These are phyloP conservation scores for Melanostoma scalare DNA, from an alignment of 2,888 invertebrate genomes.

Conservation along the genomic window DNA sequence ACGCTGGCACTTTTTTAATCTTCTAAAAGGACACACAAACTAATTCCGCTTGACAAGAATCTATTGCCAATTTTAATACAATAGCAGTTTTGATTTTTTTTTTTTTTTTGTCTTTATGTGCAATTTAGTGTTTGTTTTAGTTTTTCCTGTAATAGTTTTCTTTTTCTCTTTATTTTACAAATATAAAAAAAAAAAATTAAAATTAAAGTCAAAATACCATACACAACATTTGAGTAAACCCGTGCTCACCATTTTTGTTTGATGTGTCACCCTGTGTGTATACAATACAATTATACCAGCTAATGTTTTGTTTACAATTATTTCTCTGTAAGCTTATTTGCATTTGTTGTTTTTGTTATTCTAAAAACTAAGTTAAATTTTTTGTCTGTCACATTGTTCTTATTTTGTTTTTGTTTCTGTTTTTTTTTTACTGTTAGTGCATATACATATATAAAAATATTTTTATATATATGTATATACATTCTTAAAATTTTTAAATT, in stretches of 20 bases:
- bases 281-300: constrained; percentile 51
- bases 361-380: constrained; percentile 33
- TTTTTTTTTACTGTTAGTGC: background rate
- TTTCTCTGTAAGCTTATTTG: constrained; percentile 54
- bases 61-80: constrained; percentile 30
- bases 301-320: constrained; percentile 43
- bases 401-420: constrained; percentile 11
- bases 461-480: constrained; percentile 14
- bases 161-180: constrained; percentile 19
- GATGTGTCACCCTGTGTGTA: constrained; percentile 49
- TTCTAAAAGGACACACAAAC: constrained; percentile 8
- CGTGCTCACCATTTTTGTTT: constrained; percentile 48
- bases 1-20: background rate
- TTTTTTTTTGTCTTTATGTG: constrained; percentile 7
- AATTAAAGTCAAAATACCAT: constrained; percentile 22
- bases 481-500: constrained; percentile 22
- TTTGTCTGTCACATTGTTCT: constrained; percentile 38
- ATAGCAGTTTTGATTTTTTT: constrained; percentile 1
- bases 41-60: constrained; percentile 41
- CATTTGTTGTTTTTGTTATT: constrained; percentile 34
- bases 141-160: constrained; percentile 17
- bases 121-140: constrained; percentile 8
- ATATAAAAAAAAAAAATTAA: constrained; percentile 20
- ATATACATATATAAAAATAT: constrained; percentile 7
- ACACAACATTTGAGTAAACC: constrained; percentile 50